phyloP scores from a whole-genome alignment of 2,888 invertebrate species.

The Augochlorella aurata region DNA sequence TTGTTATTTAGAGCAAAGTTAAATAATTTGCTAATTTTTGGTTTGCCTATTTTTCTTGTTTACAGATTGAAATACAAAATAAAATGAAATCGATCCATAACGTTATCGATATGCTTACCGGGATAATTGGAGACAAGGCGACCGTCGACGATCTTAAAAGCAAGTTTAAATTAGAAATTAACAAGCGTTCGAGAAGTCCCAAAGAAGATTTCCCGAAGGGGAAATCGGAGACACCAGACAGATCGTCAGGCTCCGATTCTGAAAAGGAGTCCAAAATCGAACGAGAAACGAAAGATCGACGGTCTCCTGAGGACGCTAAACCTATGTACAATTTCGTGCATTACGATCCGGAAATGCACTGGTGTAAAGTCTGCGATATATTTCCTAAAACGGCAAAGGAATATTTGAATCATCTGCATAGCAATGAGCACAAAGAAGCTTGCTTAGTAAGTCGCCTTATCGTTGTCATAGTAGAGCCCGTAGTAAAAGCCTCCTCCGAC shows the following conservation, averaged over 20 bases:
- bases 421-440: slow-evolving; percentile 88
- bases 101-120: slow-evolving; percentile 93
- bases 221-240: slow-evolving; percentile 74
- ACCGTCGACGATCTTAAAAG: slow-evolving; percentile 80
- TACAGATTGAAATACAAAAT: slow-evolving; percentile 89
- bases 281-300: slow-evolving; percentile 68
- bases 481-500: slow-evolving; percentile 35
- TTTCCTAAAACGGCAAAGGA: slow-evolving; percentile 94
- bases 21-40: neutral
- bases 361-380: slow-evolving; percentile 93
- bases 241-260: slow-evolving; percentile 71
- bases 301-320: slow-evolving; percentile 76
- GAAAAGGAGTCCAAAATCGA: slow-evolving; percentile 76
- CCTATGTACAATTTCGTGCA: slow-evolving; percentile 90
- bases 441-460: slow-evolving; percentile 76
- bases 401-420: slow-evolving; percentile 92
- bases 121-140: slow-evolving; percentile 90
- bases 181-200: slow-evolving; percentile 76
- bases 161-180: slow-evolving; percentile 76
- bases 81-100: slow-evolving; percentile 92
- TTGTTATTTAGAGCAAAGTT: neutral
- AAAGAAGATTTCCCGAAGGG: slow-evolving; percentile 78
- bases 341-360: slow-evolving; percentile 95
- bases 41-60: slow-evolving; percentile 59
- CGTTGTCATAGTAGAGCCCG: slow-evolving; percentile 36